Conservation (phyloP, 2,888 invertebrate species). For the Drosophila picticornis region DNA sequence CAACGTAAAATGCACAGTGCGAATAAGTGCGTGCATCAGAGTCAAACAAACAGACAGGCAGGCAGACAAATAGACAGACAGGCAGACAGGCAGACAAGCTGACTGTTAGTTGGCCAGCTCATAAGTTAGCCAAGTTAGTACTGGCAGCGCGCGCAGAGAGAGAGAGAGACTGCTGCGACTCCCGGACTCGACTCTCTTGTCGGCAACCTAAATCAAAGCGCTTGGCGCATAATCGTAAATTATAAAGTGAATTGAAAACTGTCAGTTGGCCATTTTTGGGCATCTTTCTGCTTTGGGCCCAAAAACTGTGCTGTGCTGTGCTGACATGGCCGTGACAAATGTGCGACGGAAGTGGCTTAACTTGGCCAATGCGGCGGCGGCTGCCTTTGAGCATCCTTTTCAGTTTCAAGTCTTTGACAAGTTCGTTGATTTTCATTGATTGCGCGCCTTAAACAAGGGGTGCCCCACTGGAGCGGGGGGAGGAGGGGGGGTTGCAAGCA, state of each 20-base stretch:
- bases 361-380: constrained; percentile 34
- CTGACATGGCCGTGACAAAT: constrained; percentile 73
- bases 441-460: constrained; percentile 38
- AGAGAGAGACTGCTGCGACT: not conserved
- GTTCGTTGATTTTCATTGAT: constrained; percentile 65
- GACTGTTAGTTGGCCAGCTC: constrained; percentile 36
- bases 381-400: constrained; percentile 46
- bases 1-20: constrained; percentile 64
- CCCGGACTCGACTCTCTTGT: constrained; percentile 15
- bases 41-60: constrained; percentile 1
- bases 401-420: constrained; percentile 40
- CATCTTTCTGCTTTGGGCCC: constrained; percentile 9
- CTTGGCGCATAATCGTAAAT: constrained; percentile 69
- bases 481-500: not conserved
- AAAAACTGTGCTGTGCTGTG: not conserved
- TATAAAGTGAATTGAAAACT: constrained; percentile 63
- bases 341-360: constrained; percentile 66
- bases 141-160: not conserved
- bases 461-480: not conserved
- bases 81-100: not conserved
- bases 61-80: not conserved
- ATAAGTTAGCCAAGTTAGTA: constrained; percentile 48
- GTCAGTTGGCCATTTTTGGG: constrained; percentile 64
- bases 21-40: constrained; percentile 47
- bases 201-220: constrained; percentile 75